Percentiles rank a stretch among this genome's conserved stretches.
phyloP scores from a whole-genome alignment of 1,140 invertebrate genomes.

The Anoplophora glabripennis region DNA sequence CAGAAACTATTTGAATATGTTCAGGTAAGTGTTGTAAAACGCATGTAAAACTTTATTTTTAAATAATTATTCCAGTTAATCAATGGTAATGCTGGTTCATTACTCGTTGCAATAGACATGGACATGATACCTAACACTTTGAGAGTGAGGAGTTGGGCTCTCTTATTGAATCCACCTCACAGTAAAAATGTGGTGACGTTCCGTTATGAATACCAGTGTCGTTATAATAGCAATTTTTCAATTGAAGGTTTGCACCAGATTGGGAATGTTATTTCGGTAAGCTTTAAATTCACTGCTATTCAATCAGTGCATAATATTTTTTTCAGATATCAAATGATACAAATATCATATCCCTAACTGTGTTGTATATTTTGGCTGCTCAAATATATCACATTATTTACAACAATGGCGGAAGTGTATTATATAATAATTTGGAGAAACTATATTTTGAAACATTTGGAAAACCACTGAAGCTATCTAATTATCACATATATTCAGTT shows the following conservation, averaged over 20 bases:
- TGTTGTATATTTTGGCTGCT: constrained; percentile 39
- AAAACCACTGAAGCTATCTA: constrained; percentile 31
- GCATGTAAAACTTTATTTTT: not conserved
- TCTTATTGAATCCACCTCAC: constrained; percentile 42
- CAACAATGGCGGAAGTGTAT: constrained; percentile 33
- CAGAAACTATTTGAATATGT: constrained; percentile 52
- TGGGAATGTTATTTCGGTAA: constrained; percentile 37
- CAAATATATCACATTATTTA: constrained; percentile 42
- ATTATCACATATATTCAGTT: constrained; percentile 33
- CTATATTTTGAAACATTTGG: constrained; percentile 33
- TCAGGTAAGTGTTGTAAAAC: constrained; percentile 23
- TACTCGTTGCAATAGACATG: constrained; percentile 32
- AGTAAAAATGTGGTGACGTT: constrained; percentile 33
- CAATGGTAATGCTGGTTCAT: constrained; percentile 35
- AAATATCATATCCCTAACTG: constrained; percentile 37
- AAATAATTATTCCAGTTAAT: constrained; percentile 27
- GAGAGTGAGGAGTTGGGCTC: constrained; percentile 39
- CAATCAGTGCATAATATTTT: not conserved
- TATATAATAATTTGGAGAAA: constrained; percentile 34
- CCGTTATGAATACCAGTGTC: constrained; percentile 34
- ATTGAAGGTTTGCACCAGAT: constrained; percentile 37
- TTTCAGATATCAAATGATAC: constrained; percentile 32
- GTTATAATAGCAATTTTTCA: constrained; percentile 38
- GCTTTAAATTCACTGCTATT: not conserved
- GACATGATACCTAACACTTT: constrained; percentile 31